Evolutionary conservation across 1,140 invertebrate genomes (phyloP), one percentile per base, ranked within the genome.

Genomic region (Tetragonula clypearis): DNA sequence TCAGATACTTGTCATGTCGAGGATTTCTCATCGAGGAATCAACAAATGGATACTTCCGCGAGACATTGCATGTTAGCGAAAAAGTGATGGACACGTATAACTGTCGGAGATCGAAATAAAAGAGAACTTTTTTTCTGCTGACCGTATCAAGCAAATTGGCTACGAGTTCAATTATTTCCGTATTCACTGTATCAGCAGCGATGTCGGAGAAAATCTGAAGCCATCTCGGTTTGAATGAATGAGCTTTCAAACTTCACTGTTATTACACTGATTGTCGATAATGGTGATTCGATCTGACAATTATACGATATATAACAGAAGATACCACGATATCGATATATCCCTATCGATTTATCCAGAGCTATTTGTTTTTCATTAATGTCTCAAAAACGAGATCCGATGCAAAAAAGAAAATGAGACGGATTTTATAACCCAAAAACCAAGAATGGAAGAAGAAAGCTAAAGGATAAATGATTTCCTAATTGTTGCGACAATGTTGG

Each of bases 161-260:
- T 55, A 66, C 72, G 72, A 66, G 65, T 76, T 75, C 71, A 56
- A 76, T 75, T 82, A 75, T 76, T 66, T 60, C 15, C 15, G 60
- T 66, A 82, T 75, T 75, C 72, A 66, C 26, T 41, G 80, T 75
- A 75, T 49, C 71, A 74, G 71, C 26, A 66, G 26, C 49, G 62
- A 41, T 53, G n/a, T 53, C 80, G 15, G 41, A 21, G 41, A 55
- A 74, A 82, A 75, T 82, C 35, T 55, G 41, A 17, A 35, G 4
- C 58, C 35, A 49, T 6, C 23, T 55, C 56, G 71, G 30, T 35
- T 35, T 11, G n/a, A 66, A 82, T 65, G 71, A 66, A 65, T 65
- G 71, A 35, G 53, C 55, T 82, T 82, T 65, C 35, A 72, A 72
- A 72, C 75, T 55, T 75, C 80, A 4, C 17, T 74, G 26, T 73